Percentiles rank a stretch among this genome's conserved stretches.
These are phyloP conservation scores for Lophochroa leadbeateri DNA, from an alignment of 2,113 vertebrate species.

Conservation along the genomic window DNA sequence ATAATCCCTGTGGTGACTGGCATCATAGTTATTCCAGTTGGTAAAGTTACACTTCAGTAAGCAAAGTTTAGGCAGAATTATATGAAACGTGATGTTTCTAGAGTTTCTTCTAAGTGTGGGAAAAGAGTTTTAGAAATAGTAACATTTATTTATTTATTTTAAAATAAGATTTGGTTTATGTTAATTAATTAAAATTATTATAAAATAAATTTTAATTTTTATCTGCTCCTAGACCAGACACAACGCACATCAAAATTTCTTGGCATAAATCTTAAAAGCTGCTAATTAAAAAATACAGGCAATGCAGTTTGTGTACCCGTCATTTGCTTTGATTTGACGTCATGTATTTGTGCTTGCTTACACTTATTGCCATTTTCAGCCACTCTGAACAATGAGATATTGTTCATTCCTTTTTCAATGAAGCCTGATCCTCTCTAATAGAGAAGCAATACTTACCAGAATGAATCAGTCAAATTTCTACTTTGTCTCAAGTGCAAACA, in stretches of 20 bases:
- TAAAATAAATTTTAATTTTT: neutral
- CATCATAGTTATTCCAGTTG: neutral
- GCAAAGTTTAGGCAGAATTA: neutral
- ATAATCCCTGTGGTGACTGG: neutral
- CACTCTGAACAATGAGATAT: neutral
- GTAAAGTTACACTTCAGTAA: neutral
- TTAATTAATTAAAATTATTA: neutral
- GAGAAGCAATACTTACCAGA: neutral
- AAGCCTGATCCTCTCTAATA: neutral
- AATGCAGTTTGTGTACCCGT: fast-evolving
- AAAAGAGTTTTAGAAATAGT: neutral
- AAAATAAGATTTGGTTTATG: neutral
- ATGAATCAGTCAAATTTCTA: neutral
- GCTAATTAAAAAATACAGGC: neutral
- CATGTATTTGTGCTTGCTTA: neutral
- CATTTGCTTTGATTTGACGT: neutral
- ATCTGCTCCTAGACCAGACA: neutral
- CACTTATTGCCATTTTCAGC: neutral
- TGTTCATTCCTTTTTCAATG: neutral
- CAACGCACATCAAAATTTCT: neutral
- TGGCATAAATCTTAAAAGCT: neutral
- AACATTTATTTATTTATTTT: neutral
- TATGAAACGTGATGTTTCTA: neutral
- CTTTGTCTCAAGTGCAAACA: neutral
- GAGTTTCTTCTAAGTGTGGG: neutral